These are phyloP conservation scores for Eupeodes latifasciatus DNA, from an alignment of 2,888 invertebrate species.

Conservation along the genomic window DNA sequence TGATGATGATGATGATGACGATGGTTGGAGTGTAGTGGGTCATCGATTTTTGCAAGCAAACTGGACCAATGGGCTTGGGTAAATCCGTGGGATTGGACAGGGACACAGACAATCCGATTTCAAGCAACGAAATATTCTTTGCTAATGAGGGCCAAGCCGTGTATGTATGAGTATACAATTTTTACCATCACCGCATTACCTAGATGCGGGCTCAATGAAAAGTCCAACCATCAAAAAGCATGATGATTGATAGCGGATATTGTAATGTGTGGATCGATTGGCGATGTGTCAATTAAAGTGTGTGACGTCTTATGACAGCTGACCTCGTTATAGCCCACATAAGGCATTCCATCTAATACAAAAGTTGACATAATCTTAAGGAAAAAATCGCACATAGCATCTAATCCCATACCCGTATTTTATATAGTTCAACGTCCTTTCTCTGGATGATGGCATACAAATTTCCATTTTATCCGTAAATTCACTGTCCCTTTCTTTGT, in stretches of 20 bases:
- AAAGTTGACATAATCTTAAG: conserved; percentile 19
- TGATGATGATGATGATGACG: background rate
- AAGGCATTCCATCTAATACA: background rate
- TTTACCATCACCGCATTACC: no score
- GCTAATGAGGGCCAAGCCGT: conserved; percentile 62
- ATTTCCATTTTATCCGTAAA: conserved; percentile 64
- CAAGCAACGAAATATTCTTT: conserved; percentile 16
- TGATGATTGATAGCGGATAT: conserved; percentile 29
- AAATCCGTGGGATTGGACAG: conserved; percentile 36
- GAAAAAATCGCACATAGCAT: background rate
- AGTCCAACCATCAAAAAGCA: background rate
- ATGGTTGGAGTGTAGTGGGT: conserved; percentile 9
- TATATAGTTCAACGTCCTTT: conserved; percentile 53
- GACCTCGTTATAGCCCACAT: conserved; percentile 24
- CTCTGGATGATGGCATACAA: background rate
- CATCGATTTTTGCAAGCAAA: conserved; percentile 13
- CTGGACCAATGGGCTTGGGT: conserved; percentile 40
- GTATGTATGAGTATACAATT: no score
- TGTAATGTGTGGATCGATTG: conserved; percentile 2
- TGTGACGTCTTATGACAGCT: conserved; percentile 46
- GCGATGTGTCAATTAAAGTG: conserved; percentile 54
- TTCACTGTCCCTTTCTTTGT: conserved; percentile 73
- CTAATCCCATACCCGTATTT: no score
- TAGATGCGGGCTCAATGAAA: no score
- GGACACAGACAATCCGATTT: conserved; percentile 9